Evolutionary conservation across 2,797 vertebrate species (phyloP).

Genomic region (Hoplostethus mediterraneus): DNA sequence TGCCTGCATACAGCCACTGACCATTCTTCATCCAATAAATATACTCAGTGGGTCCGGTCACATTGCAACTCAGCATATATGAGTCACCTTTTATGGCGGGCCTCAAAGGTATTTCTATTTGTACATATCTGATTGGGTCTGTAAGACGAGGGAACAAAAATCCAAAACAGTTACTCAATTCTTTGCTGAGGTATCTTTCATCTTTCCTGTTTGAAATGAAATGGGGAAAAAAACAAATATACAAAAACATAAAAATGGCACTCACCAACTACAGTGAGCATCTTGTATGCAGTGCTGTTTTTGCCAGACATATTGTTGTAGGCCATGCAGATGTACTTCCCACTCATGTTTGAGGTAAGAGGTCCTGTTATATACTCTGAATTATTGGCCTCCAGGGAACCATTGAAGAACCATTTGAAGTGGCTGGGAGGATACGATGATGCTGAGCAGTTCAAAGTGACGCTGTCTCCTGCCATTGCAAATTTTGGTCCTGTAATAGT

Average conservation of each 20-base stretch:
- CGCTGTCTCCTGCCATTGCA: slow-evolving; percentile 16
- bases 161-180: neutral
- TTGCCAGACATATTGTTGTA: slow-evolving; percentile 64
- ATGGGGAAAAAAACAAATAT: neutral
- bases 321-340: slow-evolving; percentile 67
- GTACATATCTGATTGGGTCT: slow-evolving; percentile 55
- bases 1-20: slow-evolving; percentile 12
- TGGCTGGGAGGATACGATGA: slow-evolving; percentile 61
- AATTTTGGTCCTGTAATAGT: slow-evolving; percentile 31
- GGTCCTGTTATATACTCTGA: slow-evolving; percentile 44
- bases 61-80: slow-evolving; percentile 62
- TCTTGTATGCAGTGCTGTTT: slow-evolving; percentile 45
- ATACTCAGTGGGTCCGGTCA: slow-evolving; percentile 46
- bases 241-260: slow-evolving; percentile 10
- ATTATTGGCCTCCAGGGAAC: slow-evolving; percentile 28
- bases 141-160: slow-evolving; percentile 23
- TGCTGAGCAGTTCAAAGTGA: slow-evolving; percentile 56
- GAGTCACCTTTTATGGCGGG: slow-evolving; percentile 39
- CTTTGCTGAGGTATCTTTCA: neutral
- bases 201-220: neutral
- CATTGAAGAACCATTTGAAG: slow-evolving; percentile 64
- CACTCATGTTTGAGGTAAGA: slow-evolving; percentile 37
- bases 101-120: slow-evolving; percentile 14
- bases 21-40: slow-evolving; percentile 71
- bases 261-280: slow-evolving; percentile 67